Conservation (phyloP, 92 coral and sea anemone genomes). For the Isaurus tuberculatus region DNA sequence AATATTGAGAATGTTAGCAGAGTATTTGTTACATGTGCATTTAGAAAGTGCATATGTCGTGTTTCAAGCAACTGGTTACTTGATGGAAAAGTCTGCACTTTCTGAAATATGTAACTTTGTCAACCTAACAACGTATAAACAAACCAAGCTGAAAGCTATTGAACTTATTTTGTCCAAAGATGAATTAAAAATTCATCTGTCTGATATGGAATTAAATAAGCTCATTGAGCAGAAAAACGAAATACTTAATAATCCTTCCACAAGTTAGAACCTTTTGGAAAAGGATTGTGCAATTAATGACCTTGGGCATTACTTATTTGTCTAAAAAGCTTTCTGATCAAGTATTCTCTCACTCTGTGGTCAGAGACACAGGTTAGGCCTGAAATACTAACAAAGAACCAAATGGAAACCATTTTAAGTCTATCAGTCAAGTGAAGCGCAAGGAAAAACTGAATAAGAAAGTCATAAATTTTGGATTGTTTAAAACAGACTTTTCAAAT, state of each 20-base stretch:
- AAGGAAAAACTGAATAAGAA: no score
- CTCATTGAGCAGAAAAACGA: slow-evolving; percentile 64
- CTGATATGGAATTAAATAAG: slow-evolving; percentile 64
- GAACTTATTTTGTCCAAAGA: slow-evolving; percentile 72
- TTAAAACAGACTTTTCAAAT: no score
- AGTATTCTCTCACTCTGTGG: no score
- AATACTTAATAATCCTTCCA: neutral
- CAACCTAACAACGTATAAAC: slow-evolving; percentile 46
- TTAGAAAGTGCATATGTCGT: slow-evolving; percentile 68
- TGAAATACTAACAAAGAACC: no score
- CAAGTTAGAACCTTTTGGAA: no score
- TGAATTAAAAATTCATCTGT: slow-evolving; percentile 68
- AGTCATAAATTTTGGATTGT: no score
- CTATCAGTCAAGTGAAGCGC: no score
- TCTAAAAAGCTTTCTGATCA: no score
- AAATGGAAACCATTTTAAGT: no score
- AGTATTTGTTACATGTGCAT: slow-evolving; percentile 72
- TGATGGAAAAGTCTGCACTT: slow-evolving; percentile 62
- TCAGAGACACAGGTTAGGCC: no score
- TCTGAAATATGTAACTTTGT: slow-evolving; percentile 60
- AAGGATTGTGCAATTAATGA: no score
- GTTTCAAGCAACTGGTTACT: slow-evolving; percentile 70
- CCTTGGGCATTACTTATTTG: no score
- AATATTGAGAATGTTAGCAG: slow-evolving; percentile 57
- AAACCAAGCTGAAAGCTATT: slow-evolving; percentile 55